Base-by-base conservation (phyloP, 2,797 vertebrate species). In the Xenentodon cancila region DNA sequence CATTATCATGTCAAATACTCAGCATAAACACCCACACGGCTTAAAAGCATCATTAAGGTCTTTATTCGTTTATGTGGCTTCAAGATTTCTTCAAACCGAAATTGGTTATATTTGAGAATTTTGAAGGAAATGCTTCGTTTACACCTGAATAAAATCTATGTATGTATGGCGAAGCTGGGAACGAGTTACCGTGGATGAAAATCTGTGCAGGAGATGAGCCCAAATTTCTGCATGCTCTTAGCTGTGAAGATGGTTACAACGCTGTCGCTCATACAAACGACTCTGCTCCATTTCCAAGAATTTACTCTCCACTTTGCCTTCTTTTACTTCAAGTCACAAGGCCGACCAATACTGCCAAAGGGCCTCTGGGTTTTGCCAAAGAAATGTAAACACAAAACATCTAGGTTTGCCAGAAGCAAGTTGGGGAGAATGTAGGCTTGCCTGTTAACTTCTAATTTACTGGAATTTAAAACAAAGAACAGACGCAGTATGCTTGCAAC, bases 181-280 rank as follows among this genome's bases (percentile, higher is more conserved):
- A 52, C 9, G 45, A 40, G 43, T 71, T 64, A 42, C 57, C 44
- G 53, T 43, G 32, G 64, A 59, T 75, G 64, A 30, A 59, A 49
- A 67, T 75, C n/a, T 60, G 79, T 76, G 67, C 42, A 53, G 57
- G 52, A 76, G 63, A 53, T 65, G 68, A 73, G 34, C 49, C 52
- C 52, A 77, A 54, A n/a, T 75, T 68, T 73, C 73, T 77, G 71
- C 27, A 84, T 81, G 88, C 73, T 75, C 78, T 86, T 85, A 84
- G 84, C 86, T 51, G 85, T 82, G 71, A 68, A 59, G 63, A 64
- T 62, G 54, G 84, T 62, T 67, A 71, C 61, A 80, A 79, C 68
- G 80, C 37, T 68, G 68, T 63, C 3, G n/a, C 72, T 85, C 70
- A 72, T 62, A 59, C 64, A 61, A 59, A 76, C 64, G 68, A 77